Conservation (phyloP, 2,113 vertebrate species). For the Pleuronectes platessa region DNA sequence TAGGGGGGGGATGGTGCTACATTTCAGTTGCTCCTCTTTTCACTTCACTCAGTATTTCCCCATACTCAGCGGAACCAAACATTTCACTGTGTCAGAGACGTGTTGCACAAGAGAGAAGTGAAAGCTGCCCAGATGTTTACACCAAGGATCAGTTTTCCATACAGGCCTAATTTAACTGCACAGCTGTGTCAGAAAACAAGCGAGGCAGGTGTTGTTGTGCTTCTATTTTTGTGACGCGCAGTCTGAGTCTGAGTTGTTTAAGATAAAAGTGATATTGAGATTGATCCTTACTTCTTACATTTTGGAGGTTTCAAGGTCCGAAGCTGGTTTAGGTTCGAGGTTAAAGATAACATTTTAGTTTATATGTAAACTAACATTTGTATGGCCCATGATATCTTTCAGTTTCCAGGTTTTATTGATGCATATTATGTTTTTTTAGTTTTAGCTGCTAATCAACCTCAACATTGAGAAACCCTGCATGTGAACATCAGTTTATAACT, state of each 20-base stretch:
- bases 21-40: not conserved
- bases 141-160: conserved; percentile 67
- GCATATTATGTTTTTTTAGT: too few species aligned
- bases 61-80: not conserved
- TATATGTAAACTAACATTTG: not conserved
- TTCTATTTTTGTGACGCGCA: conserved; percentile 13
- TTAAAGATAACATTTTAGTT: not conserved
- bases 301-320: not conserved
- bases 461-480: not conserved
- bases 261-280: not conserved
- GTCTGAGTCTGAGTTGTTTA: not conserved
- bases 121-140: conserved; percentile 75
- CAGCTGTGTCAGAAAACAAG: conserved; percentile 45
- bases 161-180: conserved; percentile 53
- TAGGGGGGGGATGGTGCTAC: fast-evolving
- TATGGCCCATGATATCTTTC: not conserved
- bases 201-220: conserved; percentile 23
- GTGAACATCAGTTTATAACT: too few species aligned
- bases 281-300: not conserved
- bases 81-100: not conserved
- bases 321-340: not conserved
- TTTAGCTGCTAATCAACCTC: not conserved
- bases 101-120: conserved; percentile 68
- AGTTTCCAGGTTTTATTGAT: not conserved
- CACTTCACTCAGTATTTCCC: not conserved